phyloP scores from a whole-genome alignment of 1,140 invertebrate species.

The Micrasema minimum region DNA sequence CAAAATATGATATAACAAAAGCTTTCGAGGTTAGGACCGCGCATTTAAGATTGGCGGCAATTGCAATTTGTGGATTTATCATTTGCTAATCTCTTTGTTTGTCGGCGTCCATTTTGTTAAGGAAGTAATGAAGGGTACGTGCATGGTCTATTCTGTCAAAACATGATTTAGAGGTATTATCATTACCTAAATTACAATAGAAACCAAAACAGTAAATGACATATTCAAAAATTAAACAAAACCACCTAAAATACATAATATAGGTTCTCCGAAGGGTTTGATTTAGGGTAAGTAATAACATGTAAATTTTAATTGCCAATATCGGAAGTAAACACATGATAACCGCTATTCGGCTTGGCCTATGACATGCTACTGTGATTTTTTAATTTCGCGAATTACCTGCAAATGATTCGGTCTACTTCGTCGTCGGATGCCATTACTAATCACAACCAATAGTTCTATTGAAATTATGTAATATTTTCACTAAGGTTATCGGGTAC shows the following conservation, averaged over 20 bases:
- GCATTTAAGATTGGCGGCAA: conserved; percentile 34
- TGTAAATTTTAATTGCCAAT: conserved; percentile 66
- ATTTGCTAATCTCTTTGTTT: conserved; percentile 74
- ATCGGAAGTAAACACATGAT: conserved; percentile 69
- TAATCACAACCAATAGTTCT: conserved; percentile 36
- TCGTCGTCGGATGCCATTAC: conserved; percentile 82
- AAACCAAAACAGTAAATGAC: conserved; percentile 41
- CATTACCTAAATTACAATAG: conserved; percentile 41
- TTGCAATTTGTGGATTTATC: conserved; percentile 44
- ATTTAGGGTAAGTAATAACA: conserved; percentile 57
- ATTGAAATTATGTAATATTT: conserved; percentile 22
- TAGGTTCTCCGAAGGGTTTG: conserved; percentile 44
- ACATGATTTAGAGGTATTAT: conserved; percentile 49
- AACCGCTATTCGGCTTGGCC: conserved; percentile 68
- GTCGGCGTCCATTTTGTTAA: conserved; percentile 78
- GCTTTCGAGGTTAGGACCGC: conserved; percentile 42
- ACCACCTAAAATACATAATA: conserved; percentile 23
- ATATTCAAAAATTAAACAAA: not conserved
- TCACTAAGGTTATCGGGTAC: conserved; percentile 32
- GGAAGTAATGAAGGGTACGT: conserved; percentile 67
- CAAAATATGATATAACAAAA: conserved; percentile 22
- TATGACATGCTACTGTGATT: conserved; percentile 64
- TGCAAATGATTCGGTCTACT: conserved; percentile 80
- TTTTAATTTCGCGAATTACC: conserved; percentile 69
- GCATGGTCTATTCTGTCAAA: conserved; percentile 49